A percentile compares a stretch with the other conserved stretches of the same genome.
These are phyloP conservation scores for Hucho hucho DNA, from an alignment of 2,113 vertebrate species.

Conservation along the genomic window DNA sequence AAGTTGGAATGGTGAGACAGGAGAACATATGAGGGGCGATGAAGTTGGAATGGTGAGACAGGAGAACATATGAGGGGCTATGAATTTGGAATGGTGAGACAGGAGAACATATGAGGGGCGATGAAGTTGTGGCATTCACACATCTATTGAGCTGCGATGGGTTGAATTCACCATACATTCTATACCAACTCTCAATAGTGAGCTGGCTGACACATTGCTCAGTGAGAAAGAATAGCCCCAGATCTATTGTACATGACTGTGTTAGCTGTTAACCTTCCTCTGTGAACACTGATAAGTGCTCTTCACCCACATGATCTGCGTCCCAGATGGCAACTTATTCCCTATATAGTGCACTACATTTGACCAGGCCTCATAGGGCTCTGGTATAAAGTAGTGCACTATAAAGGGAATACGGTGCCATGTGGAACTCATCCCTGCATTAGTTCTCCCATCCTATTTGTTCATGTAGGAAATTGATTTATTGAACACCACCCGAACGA, in stretches of 20 bases:
- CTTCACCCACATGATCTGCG: neutral
- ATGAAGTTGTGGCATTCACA: neutral
- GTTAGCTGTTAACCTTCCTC: slow-evolving; percentile 37
- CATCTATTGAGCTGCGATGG: neutral
- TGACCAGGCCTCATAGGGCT: too few species aligned
- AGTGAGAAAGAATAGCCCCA: slow-evolving; percentile 34
- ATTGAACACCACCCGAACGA: slow-evolving; percentile 18
- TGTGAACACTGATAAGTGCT: slow-evolving; percentile 22
- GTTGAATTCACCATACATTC: neutral
- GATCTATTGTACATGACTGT: slow-evolving; percentile 28
- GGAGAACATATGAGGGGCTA: too few species aligned
- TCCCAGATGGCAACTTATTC: too few species aligned
- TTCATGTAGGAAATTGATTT: neutral
- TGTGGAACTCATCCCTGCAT: neutral
- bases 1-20: too few species aligned
- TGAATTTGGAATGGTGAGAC: neutral
- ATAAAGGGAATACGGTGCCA: too few species aligned
- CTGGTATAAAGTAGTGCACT: too few species aligned
- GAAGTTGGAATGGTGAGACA: neutral
- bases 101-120: neutral
- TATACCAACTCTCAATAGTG: neutral
- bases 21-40: too few species aligned
- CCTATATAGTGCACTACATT: too few species aligned
- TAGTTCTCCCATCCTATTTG: neutral
- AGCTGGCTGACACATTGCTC: slow-evolving; percentile 32